Conservation (phyloP, 92 coral and sea anemone genomes). For the Pocillopora grandis region DNA sequence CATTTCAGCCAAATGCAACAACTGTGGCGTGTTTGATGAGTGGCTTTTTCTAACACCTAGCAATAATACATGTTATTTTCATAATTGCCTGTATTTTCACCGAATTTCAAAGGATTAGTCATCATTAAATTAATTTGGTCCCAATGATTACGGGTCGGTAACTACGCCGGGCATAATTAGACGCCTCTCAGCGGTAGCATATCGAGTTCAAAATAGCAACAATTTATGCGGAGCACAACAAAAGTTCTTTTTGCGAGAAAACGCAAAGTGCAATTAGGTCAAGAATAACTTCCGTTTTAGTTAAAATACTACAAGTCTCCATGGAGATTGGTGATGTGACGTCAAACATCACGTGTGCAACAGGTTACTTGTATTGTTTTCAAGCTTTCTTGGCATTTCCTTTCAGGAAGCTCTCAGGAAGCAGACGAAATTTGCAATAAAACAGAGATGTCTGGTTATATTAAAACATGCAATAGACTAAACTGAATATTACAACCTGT, state of each 20-base stretch:
- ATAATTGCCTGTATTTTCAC: no score
- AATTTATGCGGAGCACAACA: background rate
- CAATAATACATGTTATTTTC: no score
- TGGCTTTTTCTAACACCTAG: no score
- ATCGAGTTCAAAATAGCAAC: background rate
- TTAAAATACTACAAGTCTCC: constrained; percentile 16
- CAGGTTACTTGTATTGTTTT: constrained; percentile 59
- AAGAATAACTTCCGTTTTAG: constrained; percentile 36
- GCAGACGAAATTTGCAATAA: constrained; percentile 35
- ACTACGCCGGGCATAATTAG: background rate
- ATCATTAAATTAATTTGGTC: background rate
- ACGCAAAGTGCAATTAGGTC: constrained; percentile 6
- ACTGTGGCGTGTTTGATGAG: no score
- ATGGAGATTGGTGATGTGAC: constrained; percentile 27
- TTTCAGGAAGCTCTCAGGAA: constrained; percentile 54
- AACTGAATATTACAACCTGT: constrained; percentile 21
- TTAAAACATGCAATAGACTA: constrained; percentile 42
- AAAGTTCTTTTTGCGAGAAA: background rate
- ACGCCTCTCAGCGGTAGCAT: background rate
- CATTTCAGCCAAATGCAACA: no score
- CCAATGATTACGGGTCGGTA: background rate
- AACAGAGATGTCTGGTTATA: constrained; percentile 30
- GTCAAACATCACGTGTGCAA: constrained; percentile 33
- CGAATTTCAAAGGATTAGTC: no score
- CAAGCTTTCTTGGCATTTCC: constrained; percentile 68